These are phyloP conservation scores for Hystrix brachyura DNA, from an alignment of 2,113 vertebrate species.

Conservation along the genomic window DNA sequence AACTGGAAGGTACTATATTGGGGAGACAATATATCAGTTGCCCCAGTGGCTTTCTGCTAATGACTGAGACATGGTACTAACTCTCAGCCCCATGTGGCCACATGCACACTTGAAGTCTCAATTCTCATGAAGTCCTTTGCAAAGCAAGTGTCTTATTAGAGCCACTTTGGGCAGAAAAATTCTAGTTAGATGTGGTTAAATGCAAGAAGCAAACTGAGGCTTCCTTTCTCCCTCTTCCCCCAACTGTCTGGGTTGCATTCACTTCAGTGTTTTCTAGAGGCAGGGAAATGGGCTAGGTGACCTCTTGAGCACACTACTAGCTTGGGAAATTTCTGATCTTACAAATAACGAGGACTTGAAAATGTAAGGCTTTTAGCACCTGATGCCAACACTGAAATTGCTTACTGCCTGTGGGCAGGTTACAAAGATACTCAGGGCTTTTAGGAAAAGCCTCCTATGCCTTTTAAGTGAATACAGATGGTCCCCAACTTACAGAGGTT, in stretches of 20 bases:
- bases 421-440: not conserved
- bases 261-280: constrained; percentile 40
- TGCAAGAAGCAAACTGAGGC: not conserved
- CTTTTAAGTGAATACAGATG: not conserved
- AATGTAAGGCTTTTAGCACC: not conserved
- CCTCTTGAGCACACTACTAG: constrained; percentile 43
- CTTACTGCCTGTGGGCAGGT: not conserved
- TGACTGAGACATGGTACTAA: constrained; percentile 26
- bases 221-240: not conserved
- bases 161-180: not conserved
- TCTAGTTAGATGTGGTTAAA: not conserved
- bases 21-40: not conserved
- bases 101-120: not conserved
- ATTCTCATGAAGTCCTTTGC: not conserved
- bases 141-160: not conserved
- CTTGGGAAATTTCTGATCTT: constrained; percentile 38
- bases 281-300: constrained; percentile 41
- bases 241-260: not conserved
- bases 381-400: not conserved
- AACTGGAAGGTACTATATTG: constrained; percentile 90
- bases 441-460: not conserved
- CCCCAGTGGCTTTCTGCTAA: not conserved
- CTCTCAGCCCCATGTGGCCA: not conserved
- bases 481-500: not conserved
- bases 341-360: constrained; percentile 32